Percentiles rank a stretch among this genome's conserved stretches.
phyloP scores from a whole-genome alignment of 92 coral and sea anemone genomes.

The Chrysogorgia sp. region DNA sequence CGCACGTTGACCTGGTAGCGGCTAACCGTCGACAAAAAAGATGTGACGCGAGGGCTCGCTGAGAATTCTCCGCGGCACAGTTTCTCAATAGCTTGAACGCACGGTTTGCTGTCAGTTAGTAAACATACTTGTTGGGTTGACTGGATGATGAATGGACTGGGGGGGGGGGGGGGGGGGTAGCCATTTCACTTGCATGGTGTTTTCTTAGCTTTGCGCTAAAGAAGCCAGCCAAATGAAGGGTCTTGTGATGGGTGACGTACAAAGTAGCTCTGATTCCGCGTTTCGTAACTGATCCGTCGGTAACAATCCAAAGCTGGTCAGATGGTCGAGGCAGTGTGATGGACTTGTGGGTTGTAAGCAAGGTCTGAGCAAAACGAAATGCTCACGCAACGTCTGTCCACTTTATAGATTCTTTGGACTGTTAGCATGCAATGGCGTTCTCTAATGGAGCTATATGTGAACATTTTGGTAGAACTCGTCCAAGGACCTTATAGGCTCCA shows the following conservation, averaged over 20 bases:
- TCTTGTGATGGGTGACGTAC: slow-evolving; percentile 29
- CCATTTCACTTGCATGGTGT: slow-evolving; percentile 48
- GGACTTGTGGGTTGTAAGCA: not conserved
- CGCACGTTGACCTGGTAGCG: slow-evolving; percentile 50
- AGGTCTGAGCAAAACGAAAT: no score
- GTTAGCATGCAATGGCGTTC: no score
- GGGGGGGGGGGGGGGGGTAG: slow-evolving; percentile 18
- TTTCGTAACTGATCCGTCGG: slow-evolving; percentile 22
- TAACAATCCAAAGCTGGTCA: slow-evolving; percentile 23
- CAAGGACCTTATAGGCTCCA: no score
- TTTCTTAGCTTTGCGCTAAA: slow-evolving; percentile 39
- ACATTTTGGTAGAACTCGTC: no score
- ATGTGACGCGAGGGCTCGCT: slow-evolving; percentile 50
- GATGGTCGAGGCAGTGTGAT: slow-evolving; percentile 15
- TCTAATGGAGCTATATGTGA: not conserved
- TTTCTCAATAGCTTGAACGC: slow-evolving; percentile 42
- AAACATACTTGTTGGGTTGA: slow-evolving; percentile 19
- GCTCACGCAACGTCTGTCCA: slow-evolving; percentile 3
- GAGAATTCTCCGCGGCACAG: no score
- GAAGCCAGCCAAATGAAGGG: slow-evolving; percentile 32
- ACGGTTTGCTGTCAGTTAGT: slow-evolving; percentile 36
- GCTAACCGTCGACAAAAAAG: slow-evolving; percentile 48
- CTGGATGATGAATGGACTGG: slow-evolving; percentile 47
- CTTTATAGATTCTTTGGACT: not conserved
- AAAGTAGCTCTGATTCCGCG: slow-evolving; percentile 41